A percentile compares a stretch with the other conserved stretches of the same genome.
These are phyloP conservation scores for Ferrisia virgata DNA, from an alignment of 2,888 invertebrate genomes.

Conservation along the genomic window DNA sequence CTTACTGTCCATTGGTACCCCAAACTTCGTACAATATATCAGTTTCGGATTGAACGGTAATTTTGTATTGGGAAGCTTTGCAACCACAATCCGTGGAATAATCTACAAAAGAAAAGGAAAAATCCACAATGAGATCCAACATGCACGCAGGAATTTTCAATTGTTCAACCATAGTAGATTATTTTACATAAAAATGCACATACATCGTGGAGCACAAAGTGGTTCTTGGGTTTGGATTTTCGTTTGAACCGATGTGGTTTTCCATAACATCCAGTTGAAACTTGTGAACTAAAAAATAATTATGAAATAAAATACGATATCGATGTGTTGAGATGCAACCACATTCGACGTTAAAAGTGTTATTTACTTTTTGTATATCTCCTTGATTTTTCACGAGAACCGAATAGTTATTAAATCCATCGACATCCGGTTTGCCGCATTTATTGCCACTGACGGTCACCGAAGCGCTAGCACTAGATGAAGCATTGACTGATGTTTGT, in stretches of 20 bases:
- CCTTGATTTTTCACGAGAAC: neutral
- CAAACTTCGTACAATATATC: neutral
- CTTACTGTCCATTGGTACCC: neutral
- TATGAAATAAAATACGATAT: neutral
- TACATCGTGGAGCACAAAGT: neutral
- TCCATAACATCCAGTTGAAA: neutral
- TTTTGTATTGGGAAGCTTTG: neutral
- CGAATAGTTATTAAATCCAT: neutral
- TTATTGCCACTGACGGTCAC: neutral
- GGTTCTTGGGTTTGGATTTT: neutral
- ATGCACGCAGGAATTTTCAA: neutral
- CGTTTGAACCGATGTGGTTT: neutral
- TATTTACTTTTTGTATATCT: neutral
- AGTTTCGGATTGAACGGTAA: neutral
- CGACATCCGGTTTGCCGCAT: neutral
- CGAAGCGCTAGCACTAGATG: neutral
- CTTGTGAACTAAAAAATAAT: neutral
- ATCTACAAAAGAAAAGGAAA: neutral
- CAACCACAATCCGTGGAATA: neutral
- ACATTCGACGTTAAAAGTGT: no score
- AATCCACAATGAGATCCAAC: neutral
- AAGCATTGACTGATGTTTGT: neutral
- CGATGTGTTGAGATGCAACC: no score
- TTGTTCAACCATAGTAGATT: neutral
- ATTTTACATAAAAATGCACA: neutral